Evolutionary conservation across 2,888 invertebrate genomes (phyloP).

Genomic region (Drosophila affinis): DNA sequence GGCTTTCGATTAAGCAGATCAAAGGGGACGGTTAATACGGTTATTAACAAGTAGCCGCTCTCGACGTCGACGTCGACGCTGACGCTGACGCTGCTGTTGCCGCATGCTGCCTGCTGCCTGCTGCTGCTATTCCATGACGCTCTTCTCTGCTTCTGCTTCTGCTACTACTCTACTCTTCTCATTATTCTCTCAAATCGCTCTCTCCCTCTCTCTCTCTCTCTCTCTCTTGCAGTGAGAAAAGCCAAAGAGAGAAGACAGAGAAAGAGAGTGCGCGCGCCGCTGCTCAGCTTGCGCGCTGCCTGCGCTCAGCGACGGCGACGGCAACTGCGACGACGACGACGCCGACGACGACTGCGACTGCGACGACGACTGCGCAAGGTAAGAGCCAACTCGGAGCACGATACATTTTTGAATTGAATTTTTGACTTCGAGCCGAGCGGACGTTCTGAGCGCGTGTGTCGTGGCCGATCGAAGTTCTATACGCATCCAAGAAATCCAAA

Average conservation of each 20-base stretch:
- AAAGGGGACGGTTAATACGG: conserved; percentile 57
- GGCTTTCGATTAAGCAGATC: conserved; percentile 83
- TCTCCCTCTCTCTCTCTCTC: conserved; percentile 62
- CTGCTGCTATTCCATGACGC: neutral
- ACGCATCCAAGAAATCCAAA: conserved; percentile 2
- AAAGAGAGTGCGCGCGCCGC: conserved; percentile 12
- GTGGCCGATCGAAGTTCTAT: conserved; percentile 33
- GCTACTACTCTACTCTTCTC: conserved; percentile 14
- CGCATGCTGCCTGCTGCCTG: neutral
- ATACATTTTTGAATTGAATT: conserved; percentile 44
- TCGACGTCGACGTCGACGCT: conserved; percentile 12
- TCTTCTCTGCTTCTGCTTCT: conserved; percentile 18
- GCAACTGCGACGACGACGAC: too few species aligned
- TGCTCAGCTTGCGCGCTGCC: neutral
- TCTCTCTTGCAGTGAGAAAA: conserved; percentile 15
- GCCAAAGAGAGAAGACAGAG: conserved; percentile 4
- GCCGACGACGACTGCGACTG: conserved; percentile 2
- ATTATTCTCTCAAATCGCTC: conserved; percentile 70
- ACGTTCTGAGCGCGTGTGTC: conserved; percentile 62
- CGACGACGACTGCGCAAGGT: conserved; percentile 55
- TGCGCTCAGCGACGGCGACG: conserved; percentile 16
- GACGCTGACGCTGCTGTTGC: conserved; percentile 3
- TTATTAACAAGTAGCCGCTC: conserved; percentile 80
- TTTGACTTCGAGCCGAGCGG: conserved; percentile 82
- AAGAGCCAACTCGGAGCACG: conserved; percentile 27